phyloP scores from a whole-genome alignment of 2,797 vertebrate species.

The Channallabes apus region DNA sequence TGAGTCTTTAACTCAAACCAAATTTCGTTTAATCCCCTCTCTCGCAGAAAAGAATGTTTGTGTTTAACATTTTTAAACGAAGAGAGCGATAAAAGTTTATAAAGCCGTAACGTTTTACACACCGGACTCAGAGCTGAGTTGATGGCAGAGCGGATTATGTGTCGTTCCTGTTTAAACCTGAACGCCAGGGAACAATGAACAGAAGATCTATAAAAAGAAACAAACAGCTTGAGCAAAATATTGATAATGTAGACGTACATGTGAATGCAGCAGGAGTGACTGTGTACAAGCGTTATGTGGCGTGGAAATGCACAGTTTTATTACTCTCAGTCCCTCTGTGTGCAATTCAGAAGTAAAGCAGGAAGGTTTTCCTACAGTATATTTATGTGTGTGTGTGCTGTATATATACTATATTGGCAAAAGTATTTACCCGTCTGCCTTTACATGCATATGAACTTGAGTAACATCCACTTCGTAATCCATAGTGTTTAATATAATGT shows the following conservation, averaged over 20 bases:
- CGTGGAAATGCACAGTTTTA: neutral
- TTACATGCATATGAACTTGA: too few relatives aligned
- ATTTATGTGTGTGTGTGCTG: slow-evolving; percentile 13
- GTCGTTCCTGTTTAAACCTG: neutral
- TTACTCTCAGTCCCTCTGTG: neutral
- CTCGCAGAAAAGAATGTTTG: neutral
- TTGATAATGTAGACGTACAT: neutral
- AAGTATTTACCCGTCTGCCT: too few relatives aligned
- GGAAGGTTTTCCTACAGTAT: neutral
- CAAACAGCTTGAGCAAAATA: neutral
- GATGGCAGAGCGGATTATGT: neutral
- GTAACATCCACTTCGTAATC: too few relatives aligned
- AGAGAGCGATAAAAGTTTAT: neutral
- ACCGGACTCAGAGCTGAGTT: neutral
- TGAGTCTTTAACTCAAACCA: neutral
- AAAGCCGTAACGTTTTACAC: neutral
- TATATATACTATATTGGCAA: too few relatives aligned
- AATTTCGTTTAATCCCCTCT: neutral
- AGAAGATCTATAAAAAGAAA: neutral
- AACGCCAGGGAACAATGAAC: neutral
- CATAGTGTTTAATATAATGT: too few relatives aligned
- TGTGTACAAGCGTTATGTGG: neutral
- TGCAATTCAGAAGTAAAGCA: neutral
- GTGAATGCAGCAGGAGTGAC: neutral
- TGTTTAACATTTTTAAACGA: slow-evolving; percentile 13